These are phyloP conservation scores for Pseudonaja textilis DNA, from an alignment of 2,113 vertebrate species.

Conservation along the genomic window DNA sequence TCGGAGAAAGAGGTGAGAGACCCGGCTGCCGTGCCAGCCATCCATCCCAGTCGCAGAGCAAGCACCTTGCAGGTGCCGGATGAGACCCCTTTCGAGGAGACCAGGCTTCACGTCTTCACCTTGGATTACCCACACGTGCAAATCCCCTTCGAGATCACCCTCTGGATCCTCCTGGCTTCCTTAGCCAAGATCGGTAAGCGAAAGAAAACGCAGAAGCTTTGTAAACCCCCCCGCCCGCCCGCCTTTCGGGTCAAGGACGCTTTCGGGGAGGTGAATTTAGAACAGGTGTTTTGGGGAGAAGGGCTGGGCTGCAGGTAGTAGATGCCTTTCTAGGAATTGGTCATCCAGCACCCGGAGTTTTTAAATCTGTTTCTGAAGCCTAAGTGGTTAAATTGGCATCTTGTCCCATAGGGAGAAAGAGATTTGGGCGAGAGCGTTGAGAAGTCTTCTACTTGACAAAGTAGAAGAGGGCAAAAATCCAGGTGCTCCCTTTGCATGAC, in stretches of 20 bases:
- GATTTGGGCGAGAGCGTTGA: background rate
- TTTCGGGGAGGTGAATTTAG: background rate
- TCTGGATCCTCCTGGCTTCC: slow-evolving; percentile 95
- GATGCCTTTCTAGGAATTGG: background rate
- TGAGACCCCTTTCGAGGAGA: slow-evolving; percentile 67
- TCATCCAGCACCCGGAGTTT: background rate
- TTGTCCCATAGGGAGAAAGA: background rate
- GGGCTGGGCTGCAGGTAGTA: background rate
- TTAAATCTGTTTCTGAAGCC: background rate
- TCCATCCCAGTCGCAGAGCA: slow-evolving; percentile 49
- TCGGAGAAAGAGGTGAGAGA: slow-evolving; percentile 29
- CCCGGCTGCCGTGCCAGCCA: slow-evolving; percentile 37
- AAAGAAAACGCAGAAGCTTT: background rate
- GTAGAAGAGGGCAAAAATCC: background rate
- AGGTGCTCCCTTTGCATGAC: background rate
- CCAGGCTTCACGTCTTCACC: slow-evolving; percentile 81
- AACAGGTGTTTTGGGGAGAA: background rate
- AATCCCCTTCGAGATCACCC: slow-evolving; percentile 92
- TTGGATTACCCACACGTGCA: slow-evolving; percentile 90
- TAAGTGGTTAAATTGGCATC: background rate
- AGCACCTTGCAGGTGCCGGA: slow-evolving; percentile 63
- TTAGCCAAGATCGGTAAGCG: slow-evolving; percentile 94
- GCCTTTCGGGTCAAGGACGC: fast-evolving
- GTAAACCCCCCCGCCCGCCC: too few relatives aligned
- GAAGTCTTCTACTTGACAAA: background rate